Evolutionary conservation across 2,888 invertebrate genomes (phyloP).

Genomic region (Lysandra bellargus): DNA sequence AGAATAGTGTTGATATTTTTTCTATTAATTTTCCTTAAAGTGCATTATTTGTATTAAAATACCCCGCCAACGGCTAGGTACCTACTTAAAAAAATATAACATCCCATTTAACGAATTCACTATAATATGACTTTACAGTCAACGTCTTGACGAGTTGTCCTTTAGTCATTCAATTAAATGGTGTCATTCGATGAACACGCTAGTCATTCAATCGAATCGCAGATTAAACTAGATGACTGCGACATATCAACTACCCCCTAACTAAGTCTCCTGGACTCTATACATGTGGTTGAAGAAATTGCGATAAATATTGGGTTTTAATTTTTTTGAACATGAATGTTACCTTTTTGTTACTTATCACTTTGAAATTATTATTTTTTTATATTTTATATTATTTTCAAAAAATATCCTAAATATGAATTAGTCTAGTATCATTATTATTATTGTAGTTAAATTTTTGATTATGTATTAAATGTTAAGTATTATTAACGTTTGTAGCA

Average conservation of each 20-base stretch:
- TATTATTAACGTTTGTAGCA: background rate
- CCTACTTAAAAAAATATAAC: too few species aligned
- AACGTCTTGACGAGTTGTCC: too few species aligned
- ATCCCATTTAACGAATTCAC: too few species aligned
- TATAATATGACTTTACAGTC: too few species aligned
- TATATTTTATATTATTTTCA: background rate
- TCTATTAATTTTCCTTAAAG: too few species aligned
- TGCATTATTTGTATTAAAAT: too few species aligned
- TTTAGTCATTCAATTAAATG: too few species aligned
- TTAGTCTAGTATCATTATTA: background rate
- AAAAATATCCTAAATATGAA: background rate
- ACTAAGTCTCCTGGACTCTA: background rate
- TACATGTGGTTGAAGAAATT: background rate
- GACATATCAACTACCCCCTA: background rate
- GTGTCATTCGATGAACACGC: too few species aligned
- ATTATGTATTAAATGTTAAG: background rate
- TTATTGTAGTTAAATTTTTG: background rate
- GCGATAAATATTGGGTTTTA: background rate
- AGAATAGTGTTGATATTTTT: too few species aligned
- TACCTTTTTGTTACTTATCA: background rate
- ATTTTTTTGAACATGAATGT: background rate
- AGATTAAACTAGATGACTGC: too few species aligned
- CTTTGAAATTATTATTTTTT: background rate
- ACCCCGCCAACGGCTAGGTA: too few species aligned
- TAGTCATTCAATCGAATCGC: too few species aligned